Base-by-base conservation (phyloP, 2,888 invertebrate genomes). In the Microctonus hyperodae region DNA sequence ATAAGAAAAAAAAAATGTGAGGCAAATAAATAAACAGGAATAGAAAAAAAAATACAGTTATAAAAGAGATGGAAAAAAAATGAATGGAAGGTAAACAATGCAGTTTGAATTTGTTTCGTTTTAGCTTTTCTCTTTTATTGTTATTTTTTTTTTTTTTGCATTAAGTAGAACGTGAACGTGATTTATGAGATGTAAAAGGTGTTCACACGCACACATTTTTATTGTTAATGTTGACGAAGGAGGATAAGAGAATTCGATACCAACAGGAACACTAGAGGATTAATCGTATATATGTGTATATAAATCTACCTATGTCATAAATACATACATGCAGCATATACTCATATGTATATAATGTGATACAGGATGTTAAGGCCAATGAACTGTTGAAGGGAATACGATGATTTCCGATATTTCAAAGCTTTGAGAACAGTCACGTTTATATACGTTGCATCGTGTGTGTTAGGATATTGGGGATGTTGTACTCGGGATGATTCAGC, bases 331-430 rank as follows among this genome's bases (percentile, higher is more conserved):
- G 7, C 7, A n/a, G 3, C n/a, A 44, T 44, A 16, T 2, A 44
- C 2, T 16, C 16, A 44, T 44, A n/a, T 44, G 16, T n/a, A 44
- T 44, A n/a, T 37, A n/a, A n/a, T 20, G 58, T 23, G 37, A 40
- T 40, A 60, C 59, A 60, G 59, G 59, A 60, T 40, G 59, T 48
- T 48, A 48, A 25, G 59, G 59, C 59, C 59, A 60, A 25, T 60
- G 59, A 60, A 60, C 59, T 60, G 59, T 40, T 60, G 25, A 16
- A 60, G 40, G 31, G 31, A 55, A 55, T 55, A 28, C 55, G 25
- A 55, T 55, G 31, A 55, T 55, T 31, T 55, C 31, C 59, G 33
- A 20, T 31, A 56, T 56, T 56, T 33, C 56, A 56, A 56, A 20
- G 33, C 56, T 56, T 56, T 56, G 44, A 16, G 44, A 44, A 44